A percentile compares a stretch with the other conserved stretches of the same genome.
Evolutionary conservation across 2,797 vertebrate genomes (phyloP).

Genomic region (Rallus crepitans): DNA sequence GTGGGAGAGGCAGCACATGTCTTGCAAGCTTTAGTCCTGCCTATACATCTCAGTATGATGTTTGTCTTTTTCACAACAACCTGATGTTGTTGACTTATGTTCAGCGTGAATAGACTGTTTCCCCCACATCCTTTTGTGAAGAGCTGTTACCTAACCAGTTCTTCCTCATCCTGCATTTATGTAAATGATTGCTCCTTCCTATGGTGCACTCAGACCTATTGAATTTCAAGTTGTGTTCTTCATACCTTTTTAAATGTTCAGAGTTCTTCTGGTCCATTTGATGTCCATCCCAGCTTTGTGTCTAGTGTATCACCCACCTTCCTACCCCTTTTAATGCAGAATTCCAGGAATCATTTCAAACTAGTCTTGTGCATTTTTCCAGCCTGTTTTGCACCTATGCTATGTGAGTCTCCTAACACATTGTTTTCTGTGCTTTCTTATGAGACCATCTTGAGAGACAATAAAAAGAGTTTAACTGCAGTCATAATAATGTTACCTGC

Average conservation of each 20-base stretch:
- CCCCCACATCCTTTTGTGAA: constrained; percentile 23
- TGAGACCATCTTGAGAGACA: background rate
- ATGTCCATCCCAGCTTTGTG: background rate
- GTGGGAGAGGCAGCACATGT: background rate
- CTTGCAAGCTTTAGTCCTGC: constrained; percentile 20
- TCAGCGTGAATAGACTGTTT: constrained; percentile 47
- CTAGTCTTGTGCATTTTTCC: background rate
- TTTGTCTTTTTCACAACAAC: constrained; percentile 55
- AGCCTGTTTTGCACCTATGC: background rate
- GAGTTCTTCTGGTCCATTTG: background rate
- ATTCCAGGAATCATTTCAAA: background rate
- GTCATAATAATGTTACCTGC: background rate
- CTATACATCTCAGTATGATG: background rate
- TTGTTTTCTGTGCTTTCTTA: background rate
- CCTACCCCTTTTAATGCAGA: background rate
- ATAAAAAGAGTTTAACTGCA: background rate
- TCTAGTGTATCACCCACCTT: background rate
- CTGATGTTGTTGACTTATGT: constrained; percentile 36
- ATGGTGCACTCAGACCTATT: background rate
- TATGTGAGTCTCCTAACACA: background rate
- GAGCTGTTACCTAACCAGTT: constrained; percentile 63
- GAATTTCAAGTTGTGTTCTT: constrained; percentile 6
- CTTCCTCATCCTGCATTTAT: constrained; percentile 48
- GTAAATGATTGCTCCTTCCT: constrained; percentile 36
- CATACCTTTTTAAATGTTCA: background rate